phyloP scores from a whole-genome alignment of 2,888 invertebrate species.

The Automeris io region DNA sequence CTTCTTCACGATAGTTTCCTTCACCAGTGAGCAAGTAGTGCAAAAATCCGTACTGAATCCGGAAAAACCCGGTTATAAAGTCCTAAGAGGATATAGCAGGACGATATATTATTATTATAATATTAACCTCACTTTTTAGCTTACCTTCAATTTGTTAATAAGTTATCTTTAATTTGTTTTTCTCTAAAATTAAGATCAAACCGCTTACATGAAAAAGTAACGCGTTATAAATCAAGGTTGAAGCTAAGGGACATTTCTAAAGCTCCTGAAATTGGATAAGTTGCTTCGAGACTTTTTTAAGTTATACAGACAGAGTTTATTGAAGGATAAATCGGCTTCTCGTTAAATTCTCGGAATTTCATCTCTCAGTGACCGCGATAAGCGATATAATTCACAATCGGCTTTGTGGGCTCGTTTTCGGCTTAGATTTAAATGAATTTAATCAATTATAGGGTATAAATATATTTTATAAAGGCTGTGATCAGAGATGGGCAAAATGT shows the following conservation, averaged over 20 bases:
- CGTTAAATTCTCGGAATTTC: neutral
- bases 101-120: too few relatives aligned
- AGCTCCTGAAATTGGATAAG: slow-evolving; percentile 1
- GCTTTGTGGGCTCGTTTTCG: neutral
- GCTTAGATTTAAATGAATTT: neutral
- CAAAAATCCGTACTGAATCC: too few relatives aligned
- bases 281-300: slow-evolving; percentile 1
- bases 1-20: too few relatives aligned
- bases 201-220: too few relatives aligned
- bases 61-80: too few relatives aligned
- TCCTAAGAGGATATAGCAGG: too few relatives aligned
- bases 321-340: neutral
- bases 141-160: too few relatives aligned
- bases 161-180: too few relatives aligned
- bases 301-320: neutral
- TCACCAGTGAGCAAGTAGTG: too few relatives aligned
- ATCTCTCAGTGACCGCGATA: neutral
- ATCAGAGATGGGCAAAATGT: too few relatives aligned
- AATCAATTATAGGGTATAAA: neutral
- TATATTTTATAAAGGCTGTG: neutral
- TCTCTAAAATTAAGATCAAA: too few relatives aligned
- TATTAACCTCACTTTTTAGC: too few relatives aligned
- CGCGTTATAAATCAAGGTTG: slow-evolving; percentile 1
- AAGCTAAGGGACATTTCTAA: neutral
- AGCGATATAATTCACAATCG: slow-evolving; percentile 1